Evolutionary conservation across 2,797 vertebrate species (phyloP).

Genomic region (Polyboroides typus): DNA sequence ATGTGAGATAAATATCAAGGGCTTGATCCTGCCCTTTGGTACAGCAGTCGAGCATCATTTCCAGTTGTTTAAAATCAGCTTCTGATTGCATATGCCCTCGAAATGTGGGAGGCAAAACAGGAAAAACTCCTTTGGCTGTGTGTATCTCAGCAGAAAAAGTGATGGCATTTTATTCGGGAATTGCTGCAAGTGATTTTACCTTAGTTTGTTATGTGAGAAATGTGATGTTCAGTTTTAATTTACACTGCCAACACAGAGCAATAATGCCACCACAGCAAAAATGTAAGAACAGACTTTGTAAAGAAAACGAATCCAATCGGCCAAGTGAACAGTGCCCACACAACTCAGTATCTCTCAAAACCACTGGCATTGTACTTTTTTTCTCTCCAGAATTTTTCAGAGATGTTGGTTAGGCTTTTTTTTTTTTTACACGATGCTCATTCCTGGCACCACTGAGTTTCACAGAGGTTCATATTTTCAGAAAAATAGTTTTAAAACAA

Average conservation of each 20-base stretch:
- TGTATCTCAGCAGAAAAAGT: neutral
- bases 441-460: neutral
- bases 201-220: neutral
- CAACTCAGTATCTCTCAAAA: neutral
- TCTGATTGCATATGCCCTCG: neutral
- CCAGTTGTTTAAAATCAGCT: neutral
- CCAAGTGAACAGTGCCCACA: neutral
- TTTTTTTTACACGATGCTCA: fast-evolving
- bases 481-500: neutral
- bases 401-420: neutral
- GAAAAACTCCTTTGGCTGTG: neutral
- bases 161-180: neutral
- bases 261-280: neutral
- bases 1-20: neutral
- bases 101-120: neutral
- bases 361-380: neutral
- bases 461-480: neutral
- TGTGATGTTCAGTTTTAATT: neutral
- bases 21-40: neutral
- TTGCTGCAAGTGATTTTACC: neutral
- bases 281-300: neutral
- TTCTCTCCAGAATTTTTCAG: neutral
- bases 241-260: neutral
- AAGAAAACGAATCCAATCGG: neutral
- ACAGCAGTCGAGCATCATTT: neutral